Evolutionary conservation across 1,140 invertebrate species (phyloP), one percentile per base, ranked within the genome.

Genomic region (Streblospio benedicti): DNA sequence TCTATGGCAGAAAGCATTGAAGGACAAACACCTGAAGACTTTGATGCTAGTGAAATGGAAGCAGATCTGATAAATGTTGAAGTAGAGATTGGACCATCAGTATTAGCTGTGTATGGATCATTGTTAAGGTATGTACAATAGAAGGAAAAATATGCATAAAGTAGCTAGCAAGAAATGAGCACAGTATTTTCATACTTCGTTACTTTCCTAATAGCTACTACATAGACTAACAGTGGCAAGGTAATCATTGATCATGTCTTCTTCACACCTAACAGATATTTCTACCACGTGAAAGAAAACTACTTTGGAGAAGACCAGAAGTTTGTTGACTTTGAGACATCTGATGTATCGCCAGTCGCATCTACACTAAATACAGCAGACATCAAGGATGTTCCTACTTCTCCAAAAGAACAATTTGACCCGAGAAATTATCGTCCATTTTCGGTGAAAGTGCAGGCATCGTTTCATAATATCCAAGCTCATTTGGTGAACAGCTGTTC

Each of bases 281-380:
- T 12, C 23, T 9, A 16, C 14, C n/a, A n/a, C n/a, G n/a, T n/a
- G n/a, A n/a, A 87, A 81, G 93, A 97, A 79, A 97, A 97, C 71
- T 91, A 97, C 60, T 92, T 97, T 76, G 94, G 94, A 0, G 91
- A 94, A 76, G 87, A 93, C 81, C 92, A 96, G 78, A 83, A 81
- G 5, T 95, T 96, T 70, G 92, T 90, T 0, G 92, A 96, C 67
- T 93, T 93, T 88, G 86, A 90, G 2, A 35, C 30, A 14, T 18
- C 49, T 38, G 32, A 33, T n/a, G n/a, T n/a, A n/a, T n/a, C n/a
- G n/a, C n/a, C n/a, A n/a, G n/a, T n/a, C n/a, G n/a, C n/a, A n/a
- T n/a, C n/a, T n/a, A n/a, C n/a, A n/a, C n/a, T n/a, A n/a, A n/a
- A n/a, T 30, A 1, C 4, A 3, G n/a, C 25, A 16, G n/a, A 38